Evolutionary conservation across 2,113 vertebrate species (phyloP).

Genomic region (Tetrao urogallus): DNA sequence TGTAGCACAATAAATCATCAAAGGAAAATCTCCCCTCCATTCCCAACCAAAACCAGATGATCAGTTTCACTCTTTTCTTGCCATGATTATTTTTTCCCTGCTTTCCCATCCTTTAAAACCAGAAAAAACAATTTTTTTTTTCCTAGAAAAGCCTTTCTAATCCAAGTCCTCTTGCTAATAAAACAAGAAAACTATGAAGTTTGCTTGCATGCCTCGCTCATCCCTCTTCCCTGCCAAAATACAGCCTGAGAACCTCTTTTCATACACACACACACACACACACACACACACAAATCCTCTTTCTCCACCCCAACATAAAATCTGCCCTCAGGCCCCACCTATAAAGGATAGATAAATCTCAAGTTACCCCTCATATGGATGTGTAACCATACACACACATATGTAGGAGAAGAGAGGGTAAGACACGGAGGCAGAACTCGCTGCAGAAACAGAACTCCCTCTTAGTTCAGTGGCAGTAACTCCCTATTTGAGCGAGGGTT

Average conservation of each 20-base stretch:
- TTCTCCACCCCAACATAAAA: background rate
- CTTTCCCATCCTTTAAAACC: background rate
- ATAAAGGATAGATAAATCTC: background rate
- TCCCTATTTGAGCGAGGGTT: background rate
- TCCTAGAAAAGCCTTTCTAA: background rate
- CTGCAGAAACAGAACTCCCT: background rate
- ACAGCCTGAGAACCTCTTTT: background rate
- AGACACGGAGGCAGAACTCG: background rate
- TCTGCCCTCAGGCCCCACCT: background rate
- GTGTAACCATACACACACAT: accelerated
- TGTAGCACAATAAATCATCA: background rate
- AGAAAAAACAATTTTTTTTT: background rate
- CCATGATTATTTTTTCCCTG: background rate
- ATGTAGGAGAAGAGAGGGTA: background rate
- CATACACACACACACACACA: too few relatives aligned
- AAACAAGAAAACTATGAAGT: background rate
- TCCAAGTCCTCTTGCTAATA: background rate
- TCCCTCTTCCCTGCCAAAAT: background rate
- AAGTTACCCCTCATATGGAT: background rate
- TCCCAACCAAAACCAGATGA: background rate
- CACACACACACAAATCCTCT: background rate
- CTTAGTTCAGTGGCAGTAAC: background rate
- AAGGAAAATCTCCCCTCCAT: background rate
- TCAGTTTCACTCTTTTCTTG: background rate
- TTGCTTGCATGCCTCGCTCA: background rate